A percentile compares a stretch with the other conserved stretches of the same genome.
Conservation (phyloP, 1,140 invertebrate species). For the Megalopta genalis region DNA sequence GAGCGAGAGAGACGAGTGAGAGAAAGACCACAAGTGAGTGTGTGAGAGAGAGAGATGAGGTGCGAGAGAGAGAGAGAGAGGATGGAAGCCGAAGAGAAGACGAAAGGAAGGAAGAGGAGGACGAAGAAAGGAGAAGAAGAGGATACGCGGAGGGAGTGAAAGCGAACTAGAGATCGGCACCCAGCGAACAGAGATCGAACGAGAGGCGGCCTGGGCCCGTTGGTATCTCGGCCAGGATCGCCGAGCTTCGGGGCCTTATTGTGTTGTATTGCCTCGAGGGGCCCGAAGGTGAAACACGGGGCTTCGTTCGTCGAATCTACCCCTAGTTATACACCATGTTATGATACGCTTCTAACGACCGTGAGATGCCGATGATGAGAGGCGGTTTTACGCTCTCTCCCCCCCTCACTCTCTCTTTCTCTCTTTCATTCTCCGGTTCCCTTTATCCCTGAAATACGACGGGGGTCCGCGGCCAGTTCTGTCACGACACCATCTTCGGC, state of each 20-base stretch:
- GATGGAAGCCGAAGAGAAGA: conserved; percentile 10
- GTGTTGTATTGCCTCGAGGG: conserved; percentile 62
- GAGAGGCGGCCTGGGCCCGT: conserved; percentile 34
- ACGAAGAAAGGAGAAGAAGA: conserved; percentile 38
- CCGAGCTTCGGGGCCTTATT: conserved; percentile 66
- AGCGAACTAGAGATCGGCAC: background rate
- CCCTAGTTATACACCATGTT: conserved; percentile 68
- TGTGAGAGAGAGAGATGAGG: no score
- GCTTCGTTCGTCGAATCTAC: conserved; percentile 57
- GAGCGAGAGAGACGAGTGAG: conserved; percentile 1
- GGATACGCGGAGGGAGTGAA: conserved; percentile 35
- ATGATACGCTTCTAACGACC: conserved; percentile 68
- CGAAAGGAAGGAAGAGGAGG: conserved; percentile 35
- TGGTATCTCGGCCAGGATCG: conserved; percentile 66
- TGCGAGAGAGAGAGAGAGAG: background rate
- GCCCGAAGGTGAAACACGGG: conserved; percentile 55
- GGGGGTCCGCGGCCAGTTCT: background rate
- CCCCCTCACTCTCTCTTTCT: no score
- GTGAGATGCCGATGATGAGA: conserved; percentile 66
- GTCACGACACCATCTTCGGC: conserved; percentile 6
- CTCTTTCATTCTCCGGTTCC: no score
- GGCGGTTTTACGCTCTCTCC: conserved; percentile 36
- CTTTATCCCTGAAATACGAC: conserved; percentile 35
- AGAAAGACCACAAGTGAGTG: background rate
- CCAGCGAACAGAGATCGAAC: conserved; percentile 14